phyloP scores from a whole-genome alignment of 2,888 invertebrate species.

The Amorpha juglandis region DNA sequence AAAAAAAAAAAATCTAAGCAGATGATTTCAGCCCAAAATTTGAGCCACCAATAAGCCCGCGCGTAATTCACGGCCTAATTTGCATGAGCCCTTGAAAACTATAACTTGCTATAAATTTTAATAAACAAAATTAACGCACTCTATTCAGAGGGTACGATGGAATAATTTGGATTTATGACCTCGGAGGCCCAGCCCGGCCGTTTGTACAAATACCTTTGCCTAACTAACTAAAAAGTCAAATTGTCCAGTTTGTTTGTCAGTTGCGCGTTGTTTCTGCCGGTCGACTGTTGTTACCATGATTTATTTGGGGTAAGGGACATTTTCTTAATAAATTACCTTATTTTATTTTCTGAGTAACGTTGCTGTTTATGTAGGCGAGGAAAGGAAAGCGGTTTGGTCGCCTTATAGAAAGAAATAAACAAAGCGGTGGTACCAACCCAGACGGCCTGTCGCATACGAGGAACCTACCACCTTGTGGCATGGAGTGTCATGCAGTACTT shows the following conservation, averaged over 20 bases:
- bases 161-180: constrained; percentile 21
- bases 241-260: constrained; percentile 7
- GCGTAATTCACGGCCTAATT: background rate
- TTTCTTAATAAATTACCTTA: too few species aligned
- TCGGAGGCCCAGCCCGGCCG: background rate
- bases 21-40: background rate
- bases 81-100: constrained; percentile 22
- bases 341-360: too few species aligned
- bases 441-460: too few species aligned
- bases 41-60: background rate
- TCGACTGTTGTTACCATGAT: background rate
- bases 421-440: too few species aligned
- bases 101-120: constrained; percentile 22
- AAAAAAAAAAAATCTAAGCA: too few species aligned
- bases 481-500: too few species aligned
- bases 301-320: background rate
- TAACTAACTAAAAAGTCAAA: constrained; percentile 22
- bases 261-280: constrained; percentile 1
- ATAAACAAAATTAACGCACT: constrained; percentile 24
- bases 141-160: constrained; percentile 2
- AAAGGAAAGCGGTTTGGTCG: too few species aligned
- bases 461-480: too few species aligned
- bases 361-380: too few species aligned
- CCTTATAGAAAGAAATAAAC: too few species aligned
- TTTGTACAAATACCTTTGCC: constrained; percentile 18